Base-by-base conservation (phyloP, 1,140 invertebrate genomes). In the Tetramorium simillimum region DNA sequence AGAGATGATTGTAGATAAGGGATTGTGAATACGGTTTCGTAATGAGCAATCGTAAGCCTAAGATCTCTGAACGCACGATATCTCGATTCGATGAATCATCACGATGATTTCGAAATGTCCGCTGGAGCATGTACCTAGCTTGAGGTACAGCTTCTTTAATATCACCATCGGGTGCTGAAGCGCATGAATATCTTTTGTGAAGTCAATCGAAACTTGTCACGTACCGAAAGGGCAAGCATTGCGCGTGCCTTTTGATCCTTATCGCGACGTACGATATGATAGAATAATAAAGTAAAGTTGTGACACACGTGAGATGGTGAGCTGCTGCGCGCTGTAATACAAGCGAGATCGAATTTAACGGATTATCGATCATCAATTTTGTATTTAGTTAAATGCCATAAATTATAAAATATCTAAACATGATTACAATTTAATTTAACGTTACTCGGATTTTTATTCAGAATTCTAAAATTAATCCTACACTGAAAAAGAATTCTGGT, bases 41-140 rank as follows among this genome's bases (percentile, higher is more conserved):
- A 85, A 85, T 77, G 78, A 82, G 51, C 78, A 82, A 82, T 82
- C 65, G 49, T 81, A 18, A 82, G 67, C 40, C 46, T 46, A 60
- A 43, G n/a, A 73, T 82, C 80, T 82, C 56, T 84, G 77, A 78
- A 78, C 67, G 60, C 84, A 82, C 75, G 84, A 87, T 62, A 67
- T 73, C 70, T 89, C 75, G 87, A 81, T 84, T 76, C 88, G 77
- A 81, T 75, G 88, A 89, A 88, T 88, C 87, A 80, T 86, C 43
- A 43, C 87, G 75, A 89, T 72, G 87, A 89, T 89, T 89, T 86
- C 46, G 88, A 86, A 89, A 89, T 53, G 72, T 82, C 40, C 33
- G 69, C 33, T 53, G 53, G 2, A 24, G 51, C 28, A 49, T 60
- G 49, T 28, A 43, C 24, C 24, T 56, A 72, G 65, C 12, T 18